Conservation (phyloP, 2,888 invertebrate genomes). For the Antheraea yamamai region DNA sequence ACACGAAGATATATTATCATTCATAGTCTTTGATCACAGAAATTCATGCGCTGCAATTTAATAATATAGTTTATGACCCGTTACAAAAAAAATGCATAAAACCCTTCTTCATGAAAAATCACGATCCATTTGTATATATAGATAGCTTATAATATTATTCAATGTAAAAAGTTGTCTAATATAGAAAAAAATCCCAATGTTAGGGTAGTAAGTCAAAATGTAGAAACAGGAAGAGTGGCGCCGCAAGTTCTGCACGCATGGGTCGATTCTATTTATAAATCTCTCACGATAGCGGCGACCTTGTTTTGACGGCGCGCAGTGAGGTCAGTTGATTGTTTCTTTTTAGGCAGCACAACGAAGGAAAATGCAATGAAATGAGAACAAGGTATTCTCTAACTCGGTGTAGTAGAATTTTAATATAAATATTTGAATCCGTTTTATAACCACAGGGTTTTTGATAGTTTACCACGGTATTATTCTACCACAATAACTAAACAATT, state of each 20-base stretch:
- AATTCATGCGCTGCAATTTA: too few species aligned
- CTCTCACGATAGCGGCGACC: conserved; percentile 2
- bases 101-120: too few species aligned
- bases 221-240: conserved; percentile 15
- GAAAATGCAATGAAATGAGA: background rate
- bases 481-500: too few species aligned
- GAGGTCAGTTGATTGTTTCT: conserved; percentile 6
- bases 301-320: conserved; percentile 11
- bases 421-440: background rate
- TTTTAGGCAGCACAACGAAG: background rate
- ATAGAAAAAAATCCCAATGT: background rate
- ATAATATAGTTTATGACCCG: too few species aligned
- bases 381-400: background rate
- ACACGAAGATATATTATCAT: too few species aligned
- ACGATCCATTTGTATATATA: too few species aligned
- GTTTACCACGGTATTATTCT: too few species aligned
- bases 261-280: conserved; percentile 21
- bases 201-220: background rate
- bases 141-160: too few species aligned
- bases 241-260: conserved; percentile 16
- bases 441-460: background rate
- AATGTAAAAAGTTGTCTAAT: background rate
- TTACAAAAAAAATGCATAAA: too few species aligned
- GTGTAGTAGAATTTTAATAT: background rate
- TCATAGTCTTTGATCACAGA: too few species aligned